phyloP scores from a whole-genome alignment of 2,113 vertebrate species.

The Aegotheles bennettii region DNA sequence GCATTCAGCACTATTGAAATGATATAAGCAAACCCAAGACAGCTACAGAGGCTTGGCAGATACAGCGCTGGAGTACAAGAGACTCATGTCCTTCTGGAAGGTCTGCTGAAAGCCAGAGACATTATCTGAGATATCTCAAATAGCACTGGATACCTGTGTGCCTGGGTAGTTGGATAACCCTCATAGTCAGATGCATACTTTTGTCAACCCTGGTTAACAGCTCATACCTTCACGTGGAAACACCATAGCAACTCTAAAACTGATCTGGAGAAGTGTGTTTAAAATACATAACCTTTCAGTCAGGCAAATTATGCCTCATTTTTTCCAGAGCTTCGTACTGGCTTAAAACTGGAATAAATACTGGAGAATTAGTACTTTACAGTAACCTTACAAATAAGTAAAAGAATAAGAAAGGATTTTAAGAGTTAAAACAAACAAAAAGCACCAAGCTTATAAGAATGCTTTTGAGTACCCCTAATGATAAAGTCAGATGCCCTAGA shows the following conservation, averaged over 20 bases:
- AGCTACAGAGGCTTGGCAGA: neutral
- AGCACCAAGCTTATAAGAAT: neutral
- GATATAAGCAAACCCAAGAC: neutral
- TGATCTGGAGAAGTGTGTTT: neutral
- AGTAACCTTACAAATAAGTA: neutral
- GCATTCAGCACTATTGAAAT: neutral
- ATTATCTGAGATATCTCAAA: neutral
- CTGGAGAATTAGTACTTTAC: neutral
- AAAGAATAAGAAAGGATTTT: neutral
- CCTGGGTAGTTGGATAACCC: neutral
- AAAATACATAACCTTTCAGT: neutral
- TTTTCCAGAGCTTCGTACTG: neutral
- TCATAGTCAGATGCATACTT: neutral
- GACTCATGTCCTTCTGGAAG: neutral
- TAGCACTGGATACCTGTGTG: neutral
- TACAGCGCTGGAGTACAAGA: neutral
- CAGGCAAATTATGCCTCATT: neutral
- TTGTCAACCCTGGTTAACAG: rapidly evolving
- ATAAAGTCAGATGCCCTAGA: neutral
- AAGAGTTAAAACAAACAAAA: neutral
- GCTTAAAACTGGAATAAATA: neutral
- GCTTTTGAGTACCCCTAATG: neutral
- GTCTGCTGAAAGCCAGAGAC: neutral
- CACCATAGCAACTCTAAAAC: neutral
- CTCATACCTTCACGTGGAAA: neutral